A percentile compares a stretch with the other conserved stretches of the same genome.
Evolutionary conservation across 1,140 invertebrate genomes (phyloP).

Genomic region (Platyura marginata): DNA sequence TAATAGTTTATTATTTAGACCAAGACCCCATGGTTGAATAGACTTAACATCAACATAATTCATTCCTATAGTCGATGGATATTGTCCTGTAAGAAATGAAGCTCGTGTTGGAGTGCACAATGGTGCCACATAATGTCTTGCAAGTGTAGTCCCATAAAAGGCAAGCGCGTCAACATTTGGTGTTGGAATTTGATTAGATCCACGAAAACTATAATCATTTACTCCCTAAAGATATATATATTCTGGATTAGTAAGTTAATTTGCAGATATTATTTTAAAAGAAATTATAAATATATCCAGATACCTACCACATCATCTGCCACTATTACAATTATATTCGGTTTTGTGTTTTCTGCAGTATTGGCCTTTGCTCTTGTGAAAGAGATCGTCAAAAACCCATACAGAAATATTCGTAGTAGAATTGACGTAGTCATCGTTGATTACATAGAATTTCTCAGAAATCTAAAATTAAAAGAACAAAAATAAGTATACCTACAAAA

Average conservation of each 20-base stretch:
- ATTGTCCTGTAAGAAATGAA: slow-evolving; percentile 62
- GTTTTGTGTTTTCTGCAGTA: too few species aligned
- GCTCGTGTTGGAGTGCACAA: slow-evolving; percentile 60
- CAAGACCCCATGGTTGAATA: slow-evolving; percentile 50
- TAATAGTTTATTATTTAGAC: slow-evolving; percentile 46
- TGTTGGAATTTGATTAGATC: slow-evolving; percentile 75
- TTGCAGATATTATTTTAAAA: too few species aligned
- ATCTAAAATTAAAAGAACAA: too few species aligned
- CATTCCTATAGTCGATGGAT: slow-evolving; percentile 51
- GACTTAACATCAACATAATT: slow-evolving; percentile 60
- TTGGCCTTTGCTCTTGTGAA: too few species aligned
- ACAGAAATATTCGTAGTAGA: too few species aligned
- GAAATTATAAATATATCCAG: too few species aligned
- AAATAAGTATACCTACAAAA: too few species aligned
- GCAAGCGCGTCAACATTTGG: slow-evolving; percentile 80
- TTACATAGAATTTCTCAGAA: too few species aligned
- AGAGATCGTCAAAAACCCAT: too few species aligned
- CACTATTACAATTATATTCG: slow-evolving; percentile 37
- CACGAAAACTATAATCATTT: slow-evolving; percentile 89
- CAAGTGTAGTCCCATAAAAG: slow-evolving; percentile 52
- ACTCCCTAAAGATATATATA: slow-evolving; percentile 46
- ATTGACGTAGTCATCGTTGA: too few species aligned
- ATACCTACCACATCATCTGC: slow-evolving; percentile 43
- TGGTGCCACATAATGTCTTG: slow-evolving; percentile 68
- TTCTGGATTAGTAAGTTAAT: background rate